phyloP scores from a whole-genome alignment of 2,113 vertebrate species.

The Gulo gulo region DNA sequence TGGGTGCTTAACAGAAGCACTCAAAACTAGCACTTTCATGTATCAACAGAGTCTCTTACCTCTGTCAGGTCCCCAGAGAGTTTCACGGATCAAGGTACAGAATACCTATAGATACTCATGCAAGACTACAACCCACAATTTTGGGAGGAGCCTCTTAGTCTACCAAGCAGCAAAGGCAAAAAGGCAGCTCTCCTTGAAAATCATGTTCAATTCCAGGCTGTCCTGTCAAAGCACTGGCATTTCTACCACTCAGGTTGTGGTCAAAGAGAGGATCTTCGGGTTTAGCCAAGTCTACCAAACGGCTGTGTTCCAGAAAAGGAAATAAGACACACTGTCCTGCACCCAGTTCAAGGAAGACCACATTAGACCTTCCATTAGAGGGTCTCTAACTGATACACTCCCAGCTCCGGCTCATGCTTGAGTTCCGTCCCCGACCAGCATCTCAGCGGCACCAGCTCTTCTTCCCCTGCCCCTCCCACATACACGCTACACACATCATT shows the following conservation, averaged over 20 bases:
- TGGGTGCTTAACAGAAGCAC: neutral
- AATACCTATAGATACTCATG: neutral
- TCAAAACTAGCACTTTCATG: neutral
- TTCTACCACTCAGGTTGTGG: neutral
- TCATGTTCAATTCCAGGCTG: neutral
- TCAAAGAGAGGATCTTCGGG: neutral
- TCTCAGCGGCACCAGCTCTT: neutral
- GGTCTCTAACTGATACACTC: neutral
- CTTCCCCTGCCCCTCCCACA: neutral
- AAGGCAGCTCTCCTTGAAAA: neutral
- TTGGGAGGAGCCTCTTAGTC: neutral
- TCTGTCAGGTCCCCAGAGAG: neutral
- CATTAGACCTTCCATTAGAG: neutral
- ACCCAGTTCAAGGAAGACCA: neutral
- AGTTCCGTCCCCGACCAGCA: neutral
- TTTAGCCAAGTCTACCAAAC: neutral
- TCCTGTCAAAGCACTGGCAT: neutral
- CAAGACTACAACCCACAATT: neutral
- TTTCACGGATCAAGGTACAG: neutral
- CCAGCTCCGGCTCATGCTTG: neutral
- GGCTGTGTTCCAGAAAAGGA: neutral
- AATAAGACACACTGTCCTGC: neutral
- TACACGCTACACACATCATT: neutral
- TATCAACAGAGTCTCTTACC: neutral
- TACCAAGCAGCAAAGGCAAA: neutral